These are phyloP conservation scores for Ondatra zibethicus DNA, from an alignment of 2,113 vertebrate species.

Conservation along the genomic window DNA sequence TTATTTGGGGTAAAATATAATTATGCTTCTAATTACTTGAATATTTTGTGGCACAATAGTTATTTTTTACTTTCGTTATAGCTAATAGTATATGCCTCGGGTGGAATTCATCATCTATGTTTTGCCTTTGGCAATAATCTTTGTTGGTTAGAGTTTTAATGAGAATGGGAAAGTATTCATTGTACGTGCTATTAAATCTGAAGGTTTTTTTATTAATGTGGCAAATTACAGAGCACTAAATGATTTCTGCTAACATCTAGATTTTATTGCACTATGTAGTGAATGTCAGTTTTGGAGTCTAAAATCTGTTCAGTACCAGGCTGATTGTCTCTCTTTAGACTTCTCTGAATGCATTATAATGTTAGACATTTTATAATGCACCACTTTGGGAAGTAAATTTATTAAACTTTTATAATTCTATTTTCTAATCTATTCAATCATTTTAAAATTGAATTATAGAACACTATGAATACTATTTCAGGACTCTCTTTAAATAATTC, in stretches of 20 bases:
- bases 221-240: background rate
- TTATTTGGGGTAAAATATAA: background rate
- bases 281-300: background rate
- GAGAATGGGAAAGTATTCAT: background rate
- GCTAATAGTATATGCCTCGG: background rate
- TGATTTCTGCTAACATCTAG: background rate
- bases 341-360: background rate
- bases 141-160: background rate
- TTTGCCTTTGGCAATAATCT: background rate
- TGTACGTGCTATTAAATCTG: background rate
- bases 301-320: background rate
- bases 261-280: background rate
- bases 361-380: background rate
- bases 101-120: background rate
- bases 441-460: slow-evolving; percentile 28
- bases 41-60: background rate
- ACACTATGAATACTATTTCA: background rate
- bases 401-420: background rate
- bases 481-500: background rate
- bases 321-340: background rate
- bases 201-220: background rate
- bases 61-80: slow-evolving; percentile 16
- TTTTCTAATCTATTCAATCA: background rate
- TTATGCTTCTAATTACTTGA: background rate
- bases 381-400: background rate